Conservation (phyloP, 1,140 invertebrate species). For the Lepidurus apus region DNA sequence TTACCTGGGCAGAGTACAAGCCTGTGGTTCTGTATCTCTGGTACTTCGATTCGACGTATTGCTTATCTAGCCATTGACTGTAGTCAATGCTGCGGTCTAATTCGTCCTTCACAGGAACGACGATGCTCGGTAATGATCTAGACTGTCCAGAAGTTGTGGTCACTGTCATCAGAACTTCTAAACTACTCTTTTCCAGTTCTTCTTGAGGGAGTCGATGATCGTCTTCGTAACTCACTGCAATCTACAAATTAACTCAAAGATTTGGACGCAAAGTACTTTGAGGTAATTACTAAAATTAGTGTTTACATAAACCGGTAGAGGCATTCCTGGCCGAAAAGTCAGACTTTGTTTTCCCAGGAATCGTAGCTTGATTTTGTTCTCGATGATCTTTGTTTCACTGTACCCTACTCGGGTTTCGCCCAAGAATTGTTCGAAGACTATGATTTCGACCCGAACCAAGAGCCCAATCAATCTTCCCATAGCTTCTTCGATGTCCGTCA, state of each 20-base stretch:
- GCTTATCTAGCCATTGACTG: not conserved
- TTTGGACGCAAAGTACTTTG: not conserved
- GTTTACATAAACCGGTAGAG: conserved; percentile 49
- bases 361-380: conserved; percentile 46
- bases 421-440: conserved; percentile 42
- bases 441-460: conserved; percentile 30
- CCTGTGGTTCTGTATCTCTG: not conserved
- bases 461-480: conserved; percentile 24
- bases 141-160: not conserved
- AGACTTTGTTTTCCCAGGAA: conserved; percentile 51
- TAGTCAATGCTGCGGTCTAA: not conserved
- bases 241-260: not conserved
- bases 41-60: not conserved
- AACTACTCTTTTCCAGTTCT: not conserved
- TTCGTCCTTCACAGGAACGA: not conserved
- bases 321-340: conserved; percentile 55
- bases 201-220: not conserved
- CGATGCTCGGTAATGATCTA: not conserved
- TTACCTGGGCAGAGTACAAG: not conserved
- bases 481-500: conserved; percentile 27
- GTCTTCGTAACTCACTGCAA: not conserved
- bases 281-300: not conserved
- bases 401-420: conserved; percentile 45
- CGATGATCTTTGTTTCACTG: conserved; percentile 50
- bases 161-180: not conserved